These are phyloP conservation scores for Coregonus suidteri DNA, from an alignment of 2,797 vertebrate genomes.

Conservation along the genomic window DNA sequence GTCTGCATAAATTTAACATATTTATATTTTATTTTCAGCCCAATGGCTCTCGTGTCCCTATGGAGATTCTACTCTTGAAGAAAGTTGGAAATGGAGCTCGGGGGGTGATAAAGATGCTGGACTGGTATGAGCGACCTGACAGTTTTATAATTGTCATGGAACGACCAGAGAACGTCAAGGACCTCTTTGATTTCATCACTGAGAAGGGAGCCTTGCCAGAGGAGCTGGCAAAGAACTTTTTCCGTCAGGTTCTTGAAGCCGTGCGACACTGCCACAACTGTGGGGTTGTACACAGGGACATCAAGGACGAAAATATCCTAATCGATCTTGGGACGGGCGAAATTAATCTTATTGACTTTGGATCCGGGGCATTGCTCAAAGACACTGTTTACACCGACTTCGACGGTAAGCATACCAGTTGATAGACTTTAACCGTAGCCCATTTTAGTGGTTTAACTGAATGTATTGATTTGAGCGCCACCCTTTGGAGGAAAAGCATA, in stretches of 20 bases:
- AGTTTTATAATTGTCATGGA: conserved; percentile 94
- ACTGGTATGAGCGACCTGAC: conserved; percentile 93
- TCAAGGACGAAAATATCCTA: conserved; percentile 96
- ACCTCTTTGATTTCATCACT: conserved; percentile 94
- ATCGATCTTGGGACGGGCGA: conserved; percentile 88
- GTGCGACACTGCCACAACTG: conserved; percentile 89
- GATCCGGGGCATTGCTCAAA: conserved; percentile 90
- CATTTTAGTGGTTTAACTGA: background rate
- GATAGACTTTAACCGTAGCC: background rate
- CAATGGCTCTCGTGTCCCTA: conserved; percentile 84
- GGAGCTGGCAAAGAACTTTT: conserved; percentile 89
- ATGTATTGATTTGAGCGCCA: conserved; percentile 69
- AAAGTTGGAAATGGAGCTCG: conserved; percentile 87
- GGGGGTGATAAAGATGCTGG: conserved; percentile 89
- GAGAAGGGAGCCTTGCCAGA: conserved; percentile 86
- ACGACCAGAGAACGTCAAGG: conserved; percentile 87
- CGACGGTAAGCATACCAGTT: conserved; percentile 74
- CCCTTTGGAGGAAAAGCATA: conserved; percentile 64
- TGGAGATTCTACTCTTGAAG: conserved; percentile 91
- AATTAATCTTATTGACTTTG: conserved; percentile 95
- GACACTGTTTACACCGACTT: conserved; percentile 95
- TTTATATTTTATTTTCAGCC: conserved; percentile 69
- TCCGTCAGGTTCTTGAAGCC: conserved; percentile 92
- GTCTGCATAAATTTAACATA: no score
- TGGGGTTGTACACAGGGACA: conserved; percentile 93